Base-by-base conservation (phyloP, 2,113 vertebrate species). In the Hiodon tergisus region DNA sequence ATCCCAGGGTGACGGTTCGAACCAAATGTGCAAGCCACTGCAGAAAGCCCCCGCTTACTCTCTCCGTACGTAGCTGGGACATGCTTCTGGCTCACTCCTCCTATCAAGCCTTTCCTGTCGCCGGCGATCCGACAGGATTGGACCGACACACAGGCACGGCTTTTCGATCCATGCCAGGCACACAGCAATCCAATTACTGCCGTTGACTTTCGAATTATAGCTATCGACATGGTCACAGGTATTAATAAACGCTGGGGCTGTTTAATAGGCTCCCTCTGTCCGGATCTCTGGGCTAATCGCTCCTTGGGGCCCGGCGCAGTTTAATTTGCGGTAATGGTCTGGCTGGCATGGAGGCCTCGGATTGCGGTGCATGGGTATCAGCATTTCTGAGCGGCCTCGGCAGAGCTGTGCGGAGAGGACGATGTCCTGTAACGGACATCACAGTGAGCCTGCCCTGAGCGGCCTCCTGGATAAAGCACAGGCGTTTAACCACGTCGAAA, bases 221-320 rank as follows among this genome's bases (percentile, higher is more conserved):
- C 79, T 80, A 79, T 78, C 82, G 86, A 85, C 85, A 85, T 60
- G 76, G 79, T 82, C 83, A 78, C 85, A 82, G 82, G 83, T 87
- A 82, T 83, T 87, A 88, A 89, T 84, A 80, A 82, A 75, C 58
- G 17, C 53, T 46, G 76, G 51, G 63, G 54, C 16, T 67, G 66
- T 77, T 73, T 77, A 77, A 73, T 73, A 68, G 53, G 76, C 63
- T 53, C 46, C 62, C 46, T 31, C 53, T 77, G 46, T 66, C 69
- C 58, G 51, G 3, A 7, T 60, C 50, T 6, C 60, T 52, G 14
- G 59, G 69, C 53, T 66, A 47, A 55, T 65, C 48, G 13, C 58
- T 76, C 75, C 69, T 53, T 17, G 14, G 61, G 69, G 76, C 57
- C 69, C 14, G 57, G 71, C 5, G 7, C 48, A 14, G 54, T 77